These are phyloP conservation scores for Rousettus madagascariensis DNA, from an alignment of 2,797 vertebrate species.

Conservation along the genomic window DNA sequence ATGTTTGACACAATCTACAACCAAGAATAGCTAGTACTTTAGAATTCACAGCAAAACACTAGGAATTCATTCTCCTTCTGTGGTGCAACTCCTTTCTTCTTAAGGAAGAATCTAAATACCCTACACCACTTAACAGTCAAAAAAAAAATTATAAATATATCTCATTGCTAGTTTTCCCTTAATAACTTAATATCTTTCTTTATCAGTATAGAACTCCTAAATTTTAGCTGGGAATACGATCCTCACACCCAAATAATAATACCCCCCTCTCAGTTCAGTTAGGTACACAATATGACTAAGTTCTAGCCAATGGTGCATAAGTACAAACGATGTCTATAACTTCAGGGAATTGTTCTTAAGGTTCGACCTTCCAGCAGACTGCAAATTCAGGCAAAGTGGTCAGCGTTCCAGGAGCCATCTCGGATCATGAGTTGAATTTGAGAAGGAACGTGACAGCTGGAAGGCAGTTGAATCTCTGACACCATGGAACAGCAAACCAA, in stretches of 20 bases:
- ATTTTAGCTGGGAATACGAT: background rate
- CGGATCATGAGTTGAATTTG: background rate
- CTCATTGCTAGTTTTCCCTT: background rate
- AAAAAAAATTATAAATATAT: background rate
- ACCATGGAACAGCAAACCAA: background rate
- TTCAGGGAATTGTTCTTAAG: background rate
- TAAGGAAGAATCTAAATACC: background rate
- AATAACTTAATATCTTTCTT: background rate
- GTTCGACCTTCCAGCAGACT: background rate
- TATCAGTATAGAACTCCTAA: background rate
- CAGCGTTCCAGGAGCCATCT: background rate
- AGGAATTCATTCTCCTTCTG: background rate
- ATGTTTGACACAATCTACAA: background rate
- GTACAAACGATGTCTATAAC: background rate
- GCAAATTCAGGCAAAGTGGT: background rate
- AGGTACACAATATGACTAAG: background rate
- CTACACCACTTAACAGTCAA: background rate
- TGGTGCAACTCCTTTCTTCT: background rate
- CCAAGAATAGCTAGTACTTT: background rate
- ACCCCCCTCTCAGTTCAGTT: background rate
- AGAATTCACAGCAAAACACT: background rate
- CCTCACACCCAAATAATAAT: background rate
- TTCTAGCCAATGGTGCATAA: background rate
- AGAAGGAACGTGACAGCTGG: background rate
- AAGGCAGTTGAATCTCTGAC: background rate